These are phyloP conservation scores for Chalcosyrphus nemorum DNA, from an alignment of 2,888 invertebrate species.

Conservation along the genomic window DNA sequence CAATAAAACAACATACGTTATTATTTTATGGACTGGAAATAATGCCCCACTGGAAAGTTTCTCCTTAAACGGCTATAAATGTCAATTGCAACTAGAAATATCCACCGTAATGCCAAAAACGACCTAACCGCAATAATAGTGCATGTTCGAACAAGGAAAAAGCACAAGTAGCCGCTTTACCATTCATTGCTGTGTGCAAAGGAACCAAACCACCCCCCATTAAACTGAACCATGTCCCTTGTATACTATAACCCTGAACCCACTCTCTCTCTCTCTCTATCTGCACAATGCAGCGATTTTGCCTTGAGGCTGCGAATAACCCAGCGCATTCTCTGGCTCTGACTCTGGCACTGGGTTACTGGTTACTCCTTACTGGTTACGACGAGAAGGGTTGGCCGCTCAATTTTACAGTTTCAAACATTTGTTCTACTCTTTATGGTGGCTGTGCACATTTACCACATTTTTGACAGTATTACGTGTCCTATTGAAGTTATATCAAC, in stretches of 20 bases:
- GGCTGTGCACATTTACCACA: slow-evolving; percentile 68
- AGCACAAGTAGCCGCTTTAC: slow-evolving; percentile 68
- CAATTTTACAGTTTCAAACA: slow-evolving; percentile 67
- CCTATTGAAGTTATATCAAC: slow-evolving; percentile 57
- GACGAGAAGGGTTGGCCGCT: slow-evolving; percentile 39
- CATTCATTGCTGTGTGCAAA: slow-evolving; percentile 61
- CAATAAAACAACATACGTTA: slow-evolving; percentile 62
- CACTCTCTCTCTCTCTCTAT: no score
- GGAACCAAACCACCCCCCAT: slow-evolving; percentile 37
- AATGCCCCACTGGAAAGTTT: slow-evolving; percentile 42
- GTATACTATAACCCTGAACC: slow-evolving; percentile 50
- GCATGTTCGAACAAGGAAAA: slow-evolving; percentile 66
- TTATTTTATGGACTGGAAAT: slow-evolving; percentile 66
- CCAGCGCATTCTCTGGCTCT: not conserved
- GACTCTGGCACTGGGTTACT: slow-evolving; percentile 7
- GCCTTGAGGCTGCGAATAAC: slow-evolving; percentile 32
- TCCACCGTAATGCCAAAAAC: slow-evolving; percentile 34
- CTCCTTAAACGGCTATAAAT: slow-evolving; percentile 61
- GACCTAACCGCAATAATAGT: slow-evolving; percentile 67
- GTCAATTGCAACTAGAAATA: slow-evolving; percentile 67
- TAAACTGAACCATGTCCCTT: slow-evolving; percentile 42
- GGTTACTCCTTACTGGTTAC: slow-evolving; percentile 1
- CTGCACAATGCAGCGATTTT: slow-evolving; percentile 59
- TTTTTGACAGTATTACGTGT: slow-evolving; percentile 70
- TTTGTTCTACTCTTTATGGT: slow-evolving; percentile 68